Percentiles rank a stretch among this genome's conserved stretches.
Evolutionary conservation across 2,888 invertebrate genomes (phyloP).

Genomic region (Ametastegia equiseti): DNA sequence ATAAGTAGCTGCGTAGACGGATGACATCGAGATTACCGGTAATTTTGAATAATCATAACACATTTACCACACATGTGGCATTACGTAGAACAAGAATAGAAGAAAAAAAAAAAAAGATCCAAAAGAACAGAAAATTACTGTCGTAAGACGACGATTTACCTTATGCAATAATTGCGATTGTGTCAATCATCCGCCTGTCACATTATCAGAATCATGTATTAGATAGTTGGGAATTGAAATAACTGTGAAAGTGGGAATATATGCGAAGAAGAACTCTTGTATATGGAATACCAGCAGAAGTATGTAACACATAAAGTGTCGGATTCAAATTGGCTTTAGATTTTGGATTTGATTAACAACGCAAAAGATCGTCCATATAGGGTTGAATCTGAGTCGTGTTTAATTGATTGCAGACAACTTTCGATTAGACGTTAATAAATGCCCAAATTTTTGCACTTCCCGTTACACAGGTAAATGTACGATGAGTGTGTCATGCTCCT

Average conservation of each 20-base stretch:
- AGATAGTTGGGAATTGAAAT: too few species aligned
- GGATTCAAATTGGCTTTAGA: too few species aligned
- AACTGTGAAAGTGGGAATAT: too few species aligned
- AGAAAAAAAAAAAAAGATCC: too few species aligned
- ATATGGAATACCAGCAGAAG: not conserved
- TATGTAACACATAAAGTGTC: not conserved
- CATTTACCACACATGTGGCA: not conserved
- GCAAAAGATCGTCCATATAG: not conserved
- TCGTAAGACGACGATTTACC: not conserved
- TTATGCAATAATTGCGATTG: not conserved
- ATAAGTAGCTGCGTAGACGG: not conserved
- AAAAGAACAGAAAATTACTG: not conserved
- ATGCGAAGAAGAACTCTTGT: too few species aligned
- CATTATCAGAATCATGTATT: too few species aligned
- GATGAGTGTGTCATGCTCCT: too few species aligned
- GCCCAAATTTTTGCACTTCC: too few species aligned
- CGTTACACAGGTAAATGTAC: too few species aligned
- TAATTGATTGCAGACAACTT: not conserved
- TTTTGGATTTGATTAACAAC: not conserved
- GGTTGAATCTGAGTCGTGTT: not conserved
- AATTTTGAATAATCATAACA: not conserved
- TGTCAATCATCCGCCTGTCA: too few species aligned
- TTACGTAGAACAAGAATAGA: not conserved
- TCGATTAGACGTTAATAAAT: not conserved
- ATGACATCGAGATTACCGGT: not conserved